A percentile compares a stretch with the other conserved stretches of the same genome.
Conservation (phyloP, 1,140 invertebrate species). For the Ctenoplectra terminalis region DNA sequence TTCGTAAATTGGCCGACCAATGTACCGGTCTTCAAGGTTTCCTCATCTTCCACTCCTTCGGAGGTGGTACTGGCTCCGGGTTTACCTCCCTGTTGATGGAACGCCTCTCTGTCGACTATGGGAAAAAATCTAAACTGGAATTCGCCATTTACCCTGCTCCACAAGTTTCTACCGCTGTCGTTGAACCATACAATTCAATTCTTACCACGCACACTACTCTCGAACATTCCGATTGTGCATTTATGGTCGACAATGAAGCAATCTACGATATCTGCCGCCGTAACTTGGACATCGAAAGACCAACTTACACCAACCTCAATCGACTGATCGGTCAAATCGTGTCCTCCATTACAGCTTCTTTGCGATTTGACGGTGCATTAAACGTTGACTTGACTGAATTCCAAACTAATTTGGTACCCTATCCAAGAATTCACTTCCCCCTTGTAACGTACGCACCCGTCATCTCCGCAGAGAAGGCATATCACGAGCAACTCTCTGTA, state of each 20-base stretch:
- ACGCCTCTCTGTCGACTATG: slow-evolving; percentile 64
- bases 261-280: slow-evolving; percentile 96
- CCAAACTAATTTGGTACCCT: slow-evolving; percentile 66
- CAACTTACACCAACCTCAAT: slow-evolving; percentile 85
- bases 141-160: slow-evolving; percentile 66
- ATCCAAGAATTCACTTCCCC: slow-evolving; percentile 64
- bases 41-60: slow-evolving; percentile 67
- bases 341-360: slow-evolving; percentile 72
- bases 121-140: slow-evolving; percentile 64
- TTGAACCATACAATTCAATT: slow-evolving; percentile 65
- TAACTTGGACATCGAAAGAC: slow-evolving; percentile 93
- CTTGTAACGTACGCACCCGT: slow-evolving; percentile 65
- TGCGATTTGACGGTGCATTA: slow-evolving; percentile 64
- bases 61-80: slow-evolving; percentile 64
- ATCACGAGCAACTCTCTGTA: slow-evolving; percentile 66
- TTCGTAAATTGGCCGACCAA: slow-evolving; percentile 64
- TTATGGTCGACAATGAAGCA: slow-evolving; percentile 95
- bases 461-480: slow-evolving; percentile 66
- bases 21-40: slow-evolving; percentile 67
- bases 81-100: slow-evolving; percentile 67
- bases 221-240: slow-evolving; percentile 93
- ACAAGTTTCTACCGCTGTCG: slow-evolving; percentile 63
- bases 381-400: slow-evolving; percentile 65
- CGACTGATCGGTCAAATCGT: slow-evolving; percentile 70
- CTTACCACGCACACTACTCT: slow-evolving; percentile 83